Percentiles rank a stretch among this genome's conserved stretches.
These are phyloP conservation scores for Macroramphosus scolopax DNA, from an alignment of 2,797 vertebrate species.

Conservation along the genomic window DNA sequence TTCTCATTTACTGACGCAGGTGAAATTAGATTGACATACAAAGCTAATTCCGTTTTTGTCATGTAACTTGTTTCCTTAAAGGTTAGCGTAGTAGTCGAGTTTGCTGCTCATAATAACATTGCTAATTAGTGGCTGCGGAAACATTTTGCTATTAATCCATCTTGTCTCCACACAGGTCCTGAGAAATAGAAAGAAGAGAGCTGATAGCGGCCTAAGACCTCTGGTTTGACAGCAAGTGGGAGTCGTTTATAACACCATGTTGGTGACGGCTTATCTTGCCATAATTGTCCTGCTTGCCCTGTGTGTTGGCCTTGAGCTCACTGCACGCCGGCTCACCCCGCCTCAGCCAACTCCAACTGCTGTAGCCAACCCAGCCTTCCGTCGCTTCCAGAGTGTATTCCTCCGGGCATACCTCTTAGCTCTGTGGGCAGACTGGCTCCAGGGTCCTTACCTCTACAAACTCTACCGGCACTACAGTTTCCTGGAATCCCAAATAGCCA, in stretches of 20 bases:
- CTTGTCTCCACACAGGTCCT: slow-evolving; percentile 38
- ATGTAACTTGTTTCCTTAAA: too few species aligned
- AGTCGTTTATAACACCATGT: slow-evolving; percentile 75
- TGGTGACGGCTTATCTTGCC: slow-evolving; percentile 85
- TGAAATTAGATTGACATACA: fast-evolving
- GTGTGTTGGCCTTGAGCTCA: slow-evolving; percentile 83
- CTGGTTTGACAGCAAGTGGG: slow-evolving; percentile 35
- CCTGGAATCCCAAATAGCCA: slow-evolving; percentile 91
- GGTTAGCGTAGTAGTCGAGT: too few species aligned
- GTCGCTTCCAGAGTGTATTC: slow-evolving; percentile 85
- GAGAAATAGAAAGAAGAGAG: slow-evolving; percentile 18
- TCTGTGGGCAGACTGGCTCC: slow-evolving; percentile 92
- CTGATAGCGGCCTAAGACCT: slow-evolving; percentile 7
- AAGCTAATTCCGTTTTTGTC: neutral
- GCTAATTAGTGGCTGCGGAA: too few species aligned
- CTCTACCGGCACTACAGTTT: slow-evolving; percentile 93
- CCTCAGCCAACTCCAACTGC: slow-evolving; percentile 66
- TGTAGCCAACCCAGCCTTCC: slow-evolving; percentile 87
- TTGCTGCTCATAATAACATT: too few species aligned
- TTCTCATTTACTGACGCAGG: too few species aligned
- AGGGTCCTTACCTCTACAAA: slow-evolving; percentile 94
- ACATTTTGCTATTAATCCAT: too few species aligned
- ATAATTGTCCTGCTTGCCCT: slow-evolving; percentile 79
- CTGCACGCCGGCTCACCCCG: slow-evolving; percentile 80
- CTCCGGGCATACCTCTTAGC: slow-evolving; percentile 88